Percentiles rank a stretch among this genome's conserved stretches.
These are phyloP conservation scores for Rosalia funebris DNA, from an alignment of 2,888 invertebrate genomes.

Conservation along the genomic window DNA sequence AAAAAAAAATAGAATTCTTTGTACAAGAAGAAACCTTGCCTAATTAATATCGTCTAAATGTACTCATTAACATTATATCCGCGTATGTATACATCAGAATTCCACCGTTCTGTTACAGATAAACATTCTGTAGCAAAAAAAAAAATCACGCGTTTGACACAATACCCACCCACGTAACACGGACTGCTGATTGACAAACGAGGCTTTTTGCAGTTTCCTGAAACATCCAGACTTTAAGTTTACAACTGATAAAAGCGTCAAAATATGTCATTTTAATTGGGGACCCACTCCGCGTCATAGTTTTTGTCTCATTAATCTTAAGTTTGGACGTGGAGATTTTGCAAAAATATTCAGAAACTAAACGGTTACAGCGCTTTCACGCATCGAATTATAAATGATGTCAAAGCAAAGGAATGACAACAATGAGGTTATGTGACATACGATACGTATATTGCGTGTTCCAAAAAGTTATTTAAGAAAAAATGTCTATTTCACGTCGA, in stretches of 20 bases:
- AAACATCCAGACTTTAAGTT: slow-evolving; percentile 8
- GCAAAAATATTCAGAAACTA: not conserved
- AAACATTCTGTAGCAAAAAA: too few species aligned
- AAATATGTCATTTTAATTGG: slow-evolving; percentile 14
- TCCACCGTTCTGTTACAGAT: too few species aligned
- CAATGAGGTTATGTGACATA: too few species aligned
- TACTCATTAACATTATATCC: too few species aligned
- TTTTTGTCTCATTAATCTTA: slow-evolving; percentile 10
- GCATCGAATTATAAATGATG: not conserved
- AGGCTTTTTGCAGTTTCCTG: slow-evolving; percentile 6
- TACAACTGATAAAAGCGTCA: slow-evolving; percentile 16
- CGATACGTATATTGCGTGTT: too few species aligned
- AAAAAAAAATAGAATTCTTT: too few species aligned
- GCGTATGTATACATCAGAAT: too few species aligned
- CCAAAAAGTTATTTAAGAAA: too few species aligned
- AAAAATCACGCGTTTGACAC: not conserved
- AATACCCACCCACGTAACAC: slow-evolving; percentile 1
- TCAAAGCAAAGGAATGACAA: not conserved
- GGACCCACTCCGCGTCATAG: not conserved
- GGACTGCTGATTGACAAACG: slow-evolving; percentile 14
- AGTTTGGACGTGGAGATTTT: not conserved
- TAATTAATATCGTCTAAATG: too few species aligned
- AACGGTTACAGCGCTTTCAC: not conserved
- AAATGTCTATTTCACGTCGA: too few species aligned
- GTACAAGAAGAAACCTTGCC: too few species aligned